These are phyloP conservation scores for Simalia tracyae DNA, from an alignment of 2,797 vertebrate genomes.

Conservation along the genomic window DNA sequence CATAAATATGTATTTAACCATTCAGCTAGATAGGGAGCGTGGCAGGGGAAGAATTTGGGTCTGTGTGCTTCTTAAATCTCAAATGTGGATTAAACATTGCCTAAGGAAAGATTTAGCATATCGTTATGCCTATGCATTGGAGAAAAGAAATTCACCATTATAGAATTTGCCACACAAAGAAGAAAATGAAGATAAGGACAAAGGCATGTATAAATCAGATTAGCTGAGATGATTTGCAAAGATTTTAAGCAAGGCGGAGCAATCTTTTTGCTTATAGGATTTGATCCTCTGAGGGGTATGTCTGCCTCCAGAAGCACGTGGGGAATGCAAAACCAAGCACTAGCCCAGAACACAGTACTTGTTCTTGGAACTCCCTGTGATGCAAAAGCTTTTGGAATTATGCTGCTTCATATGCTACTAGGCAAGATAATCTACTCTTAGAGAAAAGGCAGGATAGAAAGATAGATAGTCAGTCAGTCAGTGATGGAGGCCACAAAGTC, in stretches of 20 bases:
- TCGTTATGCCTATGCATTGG: constrained; percentile 8
- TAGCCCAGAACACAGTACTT: no score
- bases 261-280: not conserved
- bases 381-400: not conserved
- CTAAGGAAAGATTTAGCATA: constrained; percentile 18
- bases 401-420: not conserved
- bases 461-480: not conserved
- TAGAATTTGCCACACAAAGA: not conserved
- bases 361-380: no score
- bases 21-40: not conserved
- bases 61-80: constrained; percentile 9
- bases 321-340: not conserved
- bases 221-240: not conserved
- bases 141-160: not conserved
- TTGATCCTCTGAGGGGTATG: not conserved
- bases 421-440: not conserved
- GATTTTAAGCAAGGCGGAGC: not conserved
- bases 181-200: not conserved
- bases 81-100: constrained; percentile 34
- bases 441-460: not conserved
- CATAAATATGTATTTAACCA: constrained; percentile 40
- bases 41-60: constrained; percentile 5
- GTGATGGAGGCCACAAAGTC: not conserved
- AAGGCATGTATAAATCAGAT: not conserved
- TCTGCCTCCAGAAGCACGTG: not conserved